Evolutionary conservation across 92 coral and sea anemone species (phyloP), one percentile per base, ranked within the genome.

Genomic region (Siderastrea radians): DNA sequence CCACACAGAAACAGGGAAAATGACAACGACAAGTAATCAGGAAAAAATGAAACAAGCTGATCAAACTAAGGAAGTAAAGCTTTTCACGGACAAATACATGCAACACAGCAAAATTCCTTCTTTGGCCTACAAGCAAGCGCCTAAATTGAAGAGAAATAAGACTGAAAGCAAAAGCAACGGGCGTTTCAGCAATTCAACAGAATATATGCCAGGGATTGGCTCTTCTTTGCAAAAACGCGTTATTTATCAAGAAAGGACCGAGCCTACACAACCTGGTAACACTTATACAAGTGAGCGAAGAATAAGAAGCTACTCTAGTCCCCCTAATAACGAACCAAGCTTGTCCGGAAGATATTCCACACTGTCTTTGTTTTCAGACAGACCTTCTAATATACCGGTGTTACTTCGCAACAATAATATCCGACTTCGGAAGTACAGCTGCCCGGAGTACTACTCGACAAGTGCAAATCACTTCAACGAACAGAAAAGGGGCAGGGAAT

Each of bases 401-500:
- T 38, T 86, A 53, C 75, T 91, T 75, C 90, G 91, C 10, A 91
- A 91, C 67, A 91, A 91, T 66, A 49, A 86, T 49, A 44, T 70
- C 1, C 70, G 91, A 51, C 86, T 91, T 75, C 77, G 94, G 26
- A 91, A 91, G 77, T 91, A 91, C 49, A 91, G 94, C 16, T 91
- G 91, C 74, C 91, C 94, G 0, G 91, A 91, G 50, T 38, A 58
- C 70, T 58, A 64, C 60, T 52, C 72, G 8, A 8, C 68, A 26
- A 57, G 82, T 26, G 6, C 26, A 7, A 79, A 15, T 26, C 12
- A 74, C 78, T 17, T 6, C 78, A 5, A 0, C 0, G 73, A 60
- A 16, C 10, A 38, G 68, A 26, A 14, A 8, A 67, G 17, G 53
- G 61, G 16, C 10, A 26, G 11, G 48, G 78, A 55, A 73, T 58